Evolutionary conservation across 2,113 vertebrate genomes (phyloP).

Genomic region (Clarias gariepinus): DNA sequence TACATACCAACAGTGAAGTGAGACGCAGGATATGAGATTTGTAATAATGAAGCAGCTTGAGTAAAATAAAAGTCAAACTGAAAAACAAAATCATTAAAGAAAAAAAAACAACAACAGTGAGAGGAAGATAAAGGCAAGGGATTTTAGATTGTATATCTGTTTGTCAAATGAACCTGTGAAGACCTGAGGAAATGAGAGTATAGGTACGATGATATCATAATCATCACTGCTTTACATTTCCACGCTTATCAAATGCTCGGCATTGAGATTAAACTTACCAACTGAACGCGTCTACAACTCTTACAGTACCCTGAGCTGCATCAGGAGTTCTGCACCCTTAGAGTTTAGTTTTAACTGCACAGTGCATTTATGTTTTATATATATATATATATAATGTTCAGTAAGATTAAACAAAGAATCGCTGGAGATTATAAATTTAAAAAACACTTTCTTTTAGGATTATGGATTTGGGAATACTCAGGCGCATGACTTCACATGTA

Average conservation of each 20-base stretch:
- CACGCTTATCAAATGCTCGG: neutral
- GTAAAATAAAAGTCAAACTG: neutral
- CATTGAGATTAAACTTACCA: neutral
- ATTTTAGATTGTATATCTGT: neutral
- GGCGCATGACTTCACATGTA: neutral
- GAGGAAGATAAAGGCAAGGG: neutral
- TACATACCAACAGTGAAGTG: slow-evolving; percentile 15
- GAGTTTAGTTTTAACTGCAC: neutral
- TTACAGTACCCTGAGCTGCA: neutral
- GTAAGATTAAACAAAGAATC: no score
- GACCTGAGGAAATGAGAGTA: neutral
- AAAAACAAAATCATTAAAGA: neutral
- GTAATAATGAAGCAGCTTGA: neutral
- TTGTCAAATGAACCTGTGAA: neutral
- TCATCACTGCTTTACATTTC: slow-evolving; percentile 21
- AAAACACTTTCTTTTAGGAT: neutral
- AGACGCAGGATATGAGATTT: slow-evolving; percentile 18
- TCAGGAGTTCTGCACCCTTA: neutral
- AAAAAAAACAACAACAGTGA: neutral
- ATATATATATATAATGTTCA: no score
- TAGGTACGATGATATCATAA: neutral
- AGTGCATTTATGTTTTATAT: no score
- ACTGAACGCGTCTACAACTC: no score
- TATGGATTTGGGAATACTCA: neutral
- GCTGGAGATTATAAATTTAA: no score